Evolutionary conservation across 2,797 vertebrate genomes (phyloP).

Genomic region (Acrocephalus scirpaceus): DNA sequence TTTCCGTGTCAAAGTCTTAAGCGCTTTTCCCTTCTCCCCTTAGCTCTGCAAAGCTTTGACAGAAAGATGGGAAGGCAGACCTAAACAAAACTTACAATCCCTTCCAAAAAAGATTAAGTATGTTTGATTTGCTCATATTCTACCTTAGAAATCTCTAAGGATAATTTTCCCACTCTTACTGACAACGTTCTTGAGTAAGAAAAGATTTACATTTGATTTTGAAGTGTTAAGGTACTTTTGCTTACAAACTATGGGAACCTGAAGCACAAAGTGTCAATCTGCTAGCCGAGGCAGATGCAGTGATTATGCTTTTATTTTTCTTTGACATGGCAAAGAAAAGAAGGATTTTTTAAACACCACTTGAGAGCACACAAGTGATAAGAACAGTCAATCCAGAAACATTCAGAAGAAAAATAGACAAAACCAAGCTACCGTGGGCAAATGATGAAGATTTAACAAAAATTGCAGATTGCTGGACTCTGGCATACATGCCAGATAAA

Average conservation of each 20-base stretch:
- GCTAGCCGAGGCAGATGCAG: background rate
- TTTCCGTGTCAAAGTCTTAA: background rate
- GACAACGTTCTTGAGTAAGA: background rate
- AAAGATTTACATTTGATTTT: constrained; percentile 36
- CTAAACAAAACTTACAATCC: background rate
- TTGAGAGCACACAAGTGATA: background rate
- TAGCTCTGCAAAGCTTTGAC: background rate
- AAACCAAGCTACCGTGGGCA: background rate
- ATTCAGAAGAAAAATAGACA: background rate
- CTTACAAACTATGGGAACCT: background rate
- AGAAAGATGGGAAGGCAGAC: background rate
- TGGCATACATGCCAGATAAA: rapidly evolving
- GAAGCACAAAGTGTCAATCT: background rate
- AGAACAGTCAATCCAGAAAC: background rate
- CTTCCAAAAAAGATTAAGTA: background rate
- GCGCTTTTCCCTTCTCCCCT: background rate
- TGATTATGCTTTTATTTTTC: background rate
- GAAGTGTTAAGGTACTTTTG: background rate
- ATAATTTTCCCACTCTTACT: background rate
- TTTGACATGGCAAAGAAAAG: background rate
- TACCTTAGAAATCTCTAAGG: background rate
- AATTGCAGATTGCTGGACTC: background rate
- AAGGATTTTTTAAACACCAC: background rate
- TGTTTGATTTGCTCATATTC: constrained; percentile 10
- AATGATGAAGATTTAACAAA: background rate